Conservation (phyloP, 2,797 vertebrate genomes). For the Neoniphon sammara region DNA sequence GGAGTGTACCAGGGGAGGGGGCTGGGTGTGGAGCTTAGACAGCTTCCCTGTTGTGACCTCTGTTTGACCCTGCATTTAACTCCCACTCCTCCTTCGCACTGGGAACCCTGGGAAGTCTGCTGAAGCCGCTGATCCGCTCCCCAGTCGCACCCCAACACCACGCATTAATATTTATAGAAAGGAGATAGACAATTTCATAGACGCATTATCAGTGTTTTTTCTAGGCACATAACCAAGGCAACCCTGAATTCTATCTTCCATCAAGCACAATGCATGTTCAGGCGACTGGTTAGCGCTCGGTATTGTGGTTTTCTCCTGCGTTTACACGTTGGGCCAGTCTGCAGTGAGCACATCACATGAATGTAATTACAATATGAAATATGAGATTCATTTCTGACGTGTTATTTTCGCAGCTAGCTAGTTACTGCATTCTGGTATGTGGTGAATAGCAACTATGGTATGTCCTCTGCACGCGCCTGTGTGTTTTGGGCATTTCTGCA, state of each 20-base stretch:
- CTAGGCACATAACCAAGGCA: slow-evolving; percentile 45
- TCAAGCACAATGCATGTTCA: slow-evolving; percentile 22
- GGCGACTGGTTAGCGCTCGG: neutral
- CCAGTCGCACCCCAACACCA: slow-evolving; percentile 57
- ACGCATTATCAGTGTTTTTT: slow-evolving; percentile 52
- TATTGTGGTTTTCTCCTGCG: too few species aligned
- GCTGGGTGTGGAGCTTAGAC: slow-evolving; percentile 42
- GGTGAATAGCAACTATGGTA: neutral
- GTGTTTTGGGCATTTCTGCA: too few species aligned
- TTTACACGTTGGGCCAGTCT: neutral
- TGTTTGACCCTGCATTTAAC: slow-evolving; percentile 75
- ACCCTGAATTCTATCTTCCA: slow-evolving; percentile 10
- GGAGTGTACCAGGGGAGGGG: slow-evolving; percentile 42
- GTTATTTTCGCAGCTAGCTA: neutral
- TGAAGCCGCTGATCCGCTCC: slow-evolving; percentile 29
- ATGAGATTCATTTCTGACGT: neutral
- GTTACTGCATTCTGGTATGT: neutral
- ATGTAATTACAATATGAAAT: slow-evolving; percentile 12
- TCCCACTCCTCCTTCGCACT: slow-evolving; percentile 56
- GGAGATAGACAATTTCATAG: slow-evolving; percentile 56
- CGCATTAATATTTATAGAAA: slow-evolving; percentile 78
- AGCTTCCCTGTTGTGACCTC: slow-evolving; percentile 72
- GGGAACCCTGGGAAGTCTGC: slow-evolving; percentile 46
- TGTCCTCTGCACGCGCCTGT: neutral
- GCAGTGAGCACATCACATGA: neutral